Evolutionary conservation across 2,113 vertebrate species (phyloP).

Genomic region (Garra rufa): DNA sequence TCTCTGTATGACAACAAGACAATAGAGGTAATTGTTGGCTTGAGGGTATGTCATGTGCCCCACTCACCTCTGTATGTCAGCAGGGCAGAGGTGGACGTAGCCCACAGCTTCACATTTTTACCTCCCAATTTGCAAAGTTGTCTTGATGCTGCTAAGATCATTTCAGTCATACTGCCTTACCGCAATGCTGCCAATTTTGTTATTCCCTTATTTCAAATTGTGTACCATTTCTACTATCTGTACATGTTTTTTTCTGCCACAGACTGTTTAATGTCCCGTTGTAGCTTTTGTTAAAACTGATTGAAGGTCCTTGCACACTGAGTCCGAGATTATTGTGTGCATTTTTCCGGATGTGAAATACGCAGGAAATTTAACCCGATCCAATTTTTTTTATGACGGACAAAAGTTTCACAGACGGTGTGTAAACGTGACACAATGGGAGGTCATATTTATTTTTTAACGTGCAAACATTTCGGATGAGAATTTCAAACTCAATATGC

Average conservation of each 20-base stretch:
- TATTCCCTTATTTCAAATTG: not conserved
- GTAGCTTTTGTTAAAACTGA: too few species aligned
- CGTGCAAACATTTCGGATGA: too few species aligned
- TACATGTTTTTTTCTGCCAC: not conserved
- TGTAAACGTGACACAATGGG: too few species aligned
- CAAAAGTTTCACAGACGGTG: too few species aligned
- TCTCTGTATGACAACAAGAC: not conserved
- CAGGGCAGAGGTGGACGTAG: not conserved
- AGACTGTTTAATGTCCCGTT: too few species aligned
- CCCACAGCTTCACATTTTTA: not conserved
- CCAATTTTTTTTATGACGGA: too few species aligned
- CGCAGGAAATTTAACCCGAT: too few species aligned
- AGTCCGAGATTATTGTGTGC: too few species aligned
- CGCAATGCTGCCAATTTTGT: not conserved
- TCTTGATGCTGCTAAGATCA: not conserved
- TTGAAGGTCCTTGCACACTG: too few species aligned
- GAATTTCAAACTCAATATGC: too few species aligned
- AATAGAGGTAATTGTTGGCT: constrained; percentile 24
- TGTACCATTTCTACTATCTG: not conserved
- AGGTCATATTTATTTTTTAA: too few species aligned
- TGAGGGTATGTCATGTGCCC: not conserved
- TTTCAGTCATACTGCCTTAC: not conserved
- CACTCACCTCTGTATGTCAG: not conserved
- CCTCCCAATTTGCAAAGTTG: not conserved
- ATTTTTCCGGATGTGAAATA: too few species aligned